Evolutionary conservation across 1,140 invertebrate species (phyloP), one percentile per base, ranked within the genome.

Genomic region (Stegodyphus mimosarum): DNA sequence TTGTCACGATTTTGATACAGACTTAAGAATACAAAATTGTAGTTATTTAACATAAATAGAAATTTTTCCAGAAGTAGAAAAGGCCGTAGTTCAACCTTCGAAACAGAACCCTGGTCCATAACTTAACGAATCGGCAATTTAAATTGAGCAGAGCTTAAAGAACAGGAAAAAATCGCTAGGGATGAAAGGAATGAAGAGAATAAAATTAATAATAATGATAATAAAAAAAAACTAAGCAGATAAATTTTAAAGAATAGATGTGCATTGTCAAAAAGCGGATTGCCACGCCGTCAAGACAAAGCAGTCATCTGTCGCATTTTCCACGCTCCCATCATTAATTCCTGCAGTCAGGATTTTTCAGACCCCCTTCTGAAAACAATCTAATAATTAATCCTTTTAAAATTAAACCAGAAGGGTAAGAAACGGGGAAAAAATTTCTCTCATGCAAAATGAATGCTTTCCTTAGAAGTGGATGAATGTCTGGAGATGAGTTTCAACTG

Each of bases 301-400:
- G 53, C 53, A 78, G 76, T 67, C 76, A 78, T 53, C 76, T 78
- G 76, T 69, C 64, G 15, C 50, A 10, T 69, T 78, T 78, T 78
- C 76, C 76, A 78, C 76, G 76, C 64, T 78, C 18, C 51, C 64
- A 13, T 67, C 63, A 67, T 78, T 78, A 78, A 67, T 78, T 60
- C 55, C 15, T 60, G 9, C 55, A 9, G 55, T 60, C 64, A 51
- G 63, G 48, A 52, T 77, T 77, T 77, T 66, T 67, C 33, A 6
- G 50, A 11, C 49, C 11, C 55, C 55, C 9, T 60, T 60, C 15
- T 13, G 76, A 78, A 78, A 78, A 69, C 76, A 67, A 67, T 67
- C 76, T 33, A 69, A 78, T 67, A 78, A 78, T 78, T 78, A 78
- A 78, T 78, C 76, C 76, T 78, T 78, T 78, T 51, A 69, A 78